Percentiles rank a stretch among this genome's conserved stretches.
phyloP scores from a whole-genome alignment of 2,113 vertebrate species.

The Hydrochoerus hydrochaeris region DNA sequence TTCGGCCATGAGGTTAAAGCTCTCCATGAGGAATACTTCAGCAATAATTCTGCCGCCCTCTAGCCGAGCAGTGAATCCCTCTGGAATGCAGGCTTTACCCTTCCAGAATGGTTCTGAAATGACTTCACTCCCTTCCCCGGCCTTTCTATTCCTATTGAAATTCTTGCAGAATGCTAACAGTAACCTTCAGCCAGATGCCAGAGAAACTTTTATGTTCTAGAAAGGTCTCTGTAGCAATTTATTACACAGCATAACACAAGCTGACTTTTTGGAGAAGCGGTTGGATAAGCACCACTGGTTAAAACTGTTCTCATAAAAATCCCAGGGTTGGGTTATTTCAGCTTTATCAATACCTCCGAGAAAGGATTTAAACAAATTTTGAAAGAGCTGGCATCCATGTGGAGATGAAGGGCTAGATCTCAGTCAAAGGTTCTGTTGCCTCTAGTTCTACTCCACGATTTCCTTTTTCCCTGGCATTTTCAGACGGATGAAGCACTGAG shows the following conservation, averaged over 20 bases:
- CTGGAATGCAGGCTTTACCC: conserved; percentile 77
- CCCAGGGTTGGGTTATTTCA: background rate
- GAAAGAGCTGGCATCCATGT: background rate
- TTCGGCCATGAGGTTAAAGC: conserved; percentile 82
- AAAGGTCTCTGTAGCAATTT: conserved; percentile 57
- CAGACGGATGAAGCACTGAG: background rate
- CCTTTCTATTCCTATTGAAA: conserved; percentile 85
- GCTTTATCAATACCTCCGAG: background rate
- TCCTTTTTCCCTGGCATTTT: background rate
- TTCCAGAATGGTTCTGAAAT: conserved; percentile 84
- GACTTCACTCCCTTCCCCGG: conserved; percentile 80
- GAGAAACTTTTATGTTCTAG: conserved; percentile 63
- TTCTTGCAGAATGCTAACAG: conserved; percentile 84
- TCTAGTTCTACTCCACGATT: background rate
- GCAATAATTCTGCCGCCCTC: conserved; percentile 85
- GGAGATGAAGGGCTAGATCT: background rate
- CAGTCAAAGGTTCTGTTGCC: background rate
- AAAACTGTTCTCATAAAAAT: background rate
- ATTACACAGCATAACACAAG: background rate
- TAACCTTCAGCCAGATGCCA: conserved; percentile 85
- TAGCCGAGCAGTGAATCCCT: conserved; percentile 77
- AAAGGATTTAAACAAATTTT: background rate
- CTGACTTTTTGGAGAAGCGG: background rate
- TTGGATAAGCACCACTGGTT: background rate
- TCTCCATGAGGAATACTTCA: conserved; percentile 84